Conservation (phyloP, 2,797 vertebrate genomes). For the Aldrovandia affinis region DNA sequence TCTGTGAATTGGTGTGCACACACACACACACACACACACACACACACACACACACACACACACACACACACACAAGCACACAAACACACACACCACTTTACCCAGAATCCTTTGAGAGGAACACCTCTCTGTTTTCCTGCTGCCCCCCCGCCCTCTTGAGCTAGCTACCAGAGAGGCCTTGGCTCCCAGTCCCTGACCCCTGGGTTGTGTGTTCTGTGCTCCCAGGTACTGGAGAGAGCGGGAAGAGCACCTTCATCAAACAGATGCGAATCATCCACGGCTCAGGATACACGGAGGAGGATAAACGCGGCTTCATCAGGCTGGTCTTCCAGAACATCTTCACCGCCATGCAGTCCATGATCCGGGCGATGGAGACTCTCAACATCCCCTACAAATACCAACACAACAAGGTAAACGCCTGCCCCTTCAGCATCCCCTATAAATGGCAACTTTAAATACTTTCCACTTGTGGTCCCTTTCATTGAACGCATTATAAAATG, state of each 20-base stretch:
- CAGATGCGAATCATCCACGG: slow-evolving; percentile 97
- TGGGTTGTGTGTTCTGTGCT: background rate
- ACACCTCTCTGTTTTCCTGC: background rate
- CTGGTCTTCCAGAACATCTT: slow-evolving; percentile 96
- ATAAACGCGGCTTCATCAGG: slow-evolving; percentile 92
- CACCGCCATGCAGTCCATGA: slow-evolving; percentile 94
- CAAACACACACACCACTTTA: no score
- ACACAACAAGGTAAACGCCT: slow-evolving; percentile 85
- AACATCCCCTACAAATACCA: slow-evolving; percentile 94
- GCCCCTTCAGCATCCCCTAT: background rate
- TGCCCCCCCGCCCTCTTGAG: no score
- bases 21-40: no score
- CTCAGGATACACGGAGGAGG: slow-evolving; percentile 91
- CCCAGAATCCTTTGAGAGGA: no score
- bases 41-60: no score
- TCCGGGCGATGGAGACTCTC: slow-evolving; percentile 88
- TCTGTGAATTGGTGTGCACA: no score
- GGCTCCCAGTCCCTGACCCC: background rate
- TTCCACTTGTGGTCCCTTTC: no score
- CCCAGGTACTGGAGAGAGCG: slow-evolving; percentile 92
- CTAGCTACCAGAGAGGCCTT: no score
- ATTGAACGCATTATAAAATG: no score
- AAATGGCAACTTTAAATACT: background rate
- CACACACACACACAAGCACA: no score
- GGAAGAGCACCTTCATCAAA: slow-evolving; percentile 95